Evolutionary conservation across 2,797 vertebrate genomes (phyloP).

Genomic region (Pteropus rufus): DNA sequence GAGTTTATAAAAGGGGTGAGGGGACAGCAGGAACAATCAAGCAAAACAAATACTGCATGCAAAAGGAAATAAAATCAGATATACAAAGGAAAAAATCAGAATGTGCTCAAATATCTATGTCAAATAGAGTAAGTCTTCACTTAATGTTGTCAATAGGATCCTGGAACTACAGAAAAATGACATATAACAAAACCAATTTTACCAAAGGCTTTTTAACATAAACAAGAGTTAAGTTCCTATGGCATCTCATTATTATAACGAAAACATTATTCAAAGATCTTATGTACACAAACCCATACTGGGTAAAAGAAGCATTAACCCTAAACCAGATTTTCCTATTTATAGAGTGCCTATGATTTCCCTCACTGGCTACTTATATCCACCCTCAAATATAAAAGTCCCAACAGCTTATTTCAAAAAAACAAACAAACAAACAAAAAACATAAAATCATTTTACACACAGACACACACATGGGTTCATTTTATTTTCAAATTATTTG

Average conservation of each 20-base stretch:
- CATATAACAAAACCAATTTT: neutral
- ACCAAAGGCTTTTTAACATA: neutral
- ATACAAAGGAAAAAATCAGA: neutral
- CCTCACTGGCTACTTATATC: neutral
- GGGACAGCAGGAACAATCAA: neutral
- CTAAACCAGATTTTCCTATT: neutral
- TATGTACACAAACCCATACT: neutral
- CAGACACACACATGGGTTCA: neutral
- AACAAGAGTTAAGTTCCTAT: neutral
- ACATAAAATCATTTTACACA: neutral
- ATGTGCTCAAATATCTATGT: neutral
- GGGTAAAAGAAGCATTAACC: neutral
- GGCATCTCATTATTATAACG: neutral
- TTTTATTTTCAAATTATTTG: neutral
- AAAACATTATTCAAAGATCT: neutral
- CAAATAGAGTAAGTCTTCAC: neutral
- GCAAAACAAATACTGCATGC: neutral
- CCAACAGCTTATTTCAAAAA: neutral
- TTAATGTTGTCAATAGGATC: neutral
- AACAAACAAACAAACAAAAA: no score
- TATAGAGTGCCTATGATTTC: neutral
- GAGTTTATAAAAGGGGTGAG: neutral
- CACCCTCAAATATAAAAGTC: neutral
- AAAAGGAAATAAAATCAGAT: slow-evolving; percentile 8
- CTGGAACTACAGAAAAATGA: neutral